These are phyloP conservation scores for Digitonthophagus gazella DNA, from an alignment of 2,888 invertebrate genomes.

Conservation along the genomic window DNA sequence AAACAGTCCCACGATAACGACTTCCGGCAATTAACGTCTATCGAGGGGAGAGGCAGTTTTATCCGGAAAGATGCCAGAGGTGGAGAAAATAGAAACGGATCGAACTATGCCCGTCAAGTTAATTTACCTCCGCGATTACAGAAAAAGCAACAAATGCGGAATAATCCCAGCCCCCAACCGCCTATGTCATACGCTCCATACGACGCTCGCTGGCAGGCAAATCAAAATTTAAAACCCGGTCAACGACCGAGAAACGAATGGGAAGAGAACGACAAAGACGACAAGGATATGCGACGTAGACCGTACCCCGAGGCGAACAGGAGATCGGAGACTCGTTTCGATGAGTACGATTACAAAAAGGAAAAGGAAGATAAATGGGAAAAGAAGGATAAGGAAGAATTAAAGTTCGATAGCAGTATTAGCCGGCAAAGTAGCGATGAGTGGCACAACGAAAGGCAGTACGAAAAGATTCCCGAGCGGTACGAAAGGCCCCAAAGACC, in stretches of 20 bases:
- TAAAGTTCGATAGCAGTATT: constrained; percentile 34
- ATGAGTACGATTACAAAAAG: constrained; percentile 39
- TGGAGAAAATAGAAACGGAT: background rate
- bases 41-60: constrained; percentile 48
- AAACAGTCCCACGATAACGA: constrained; percentile 30
- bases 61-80: constrained; percentile 44
- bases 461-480: constrained; percentile 37
- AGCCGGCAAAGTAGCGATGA: constrained; percentile 38
- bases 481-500: constrained; percentile 58
- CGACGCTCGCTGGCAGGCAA: constrained; percentile 36
- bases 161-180: constrained; percentile 48
- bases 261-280: constrained; percentile 33
- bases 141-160: constrained; percentile 66
- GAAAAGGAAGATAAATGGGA: constrained; percentile 42
- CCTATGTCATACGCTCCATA: constrained; percentile 34
- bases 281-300: constrained; percentile 43
- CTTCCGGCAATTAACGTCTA: constrained; percentile 49
- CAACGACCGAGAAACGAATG: constrained; percentile 28
- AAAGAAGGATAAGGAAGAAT: constrained; percentile 30
- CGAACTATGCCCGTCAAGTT: constrained; percentile 63
- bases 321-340: constrained; percentile 43
- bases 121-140: constrained; percentile 83
- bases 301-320: constrained; percentile 38
- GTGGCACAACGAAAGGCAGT: constrained; percentile 40
- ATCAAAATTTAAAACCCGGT: constrained; percentile 23